Evolutionary conservation across 2,888 invertebrate species (phyloP), one percentile per base, ranked within the genome.

Genomic region (Epistrophe grossulariae): DNA sequence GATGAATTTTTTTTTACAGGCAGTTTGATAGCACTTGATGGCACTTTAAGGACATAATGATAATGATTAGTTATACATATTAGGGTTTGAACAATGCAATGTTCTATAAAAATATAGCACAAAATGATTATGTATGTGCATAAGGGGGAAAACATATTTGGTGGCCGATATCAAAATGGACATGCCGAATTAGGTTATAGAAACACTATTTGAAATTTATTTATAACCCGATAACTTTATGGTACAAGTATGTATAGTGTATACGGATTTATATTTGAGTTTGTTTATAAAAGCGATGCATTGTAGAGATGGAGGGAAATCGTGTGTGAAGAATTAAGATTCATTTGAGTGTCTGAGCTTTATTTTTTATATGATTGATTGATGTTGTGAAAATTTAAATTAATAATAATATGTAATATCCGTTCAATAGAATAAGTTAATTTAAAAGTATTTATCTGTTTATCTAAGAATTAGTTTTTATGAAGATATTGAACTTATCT

Each of bases 141-240:
- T 50, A 52, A 28, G 17, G 13, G 52, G 59, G 38, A 17, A 35
- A 60, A 38, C 59, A 60, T 60, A 60, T 60, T 60, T 19, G 38
- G 38, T 38, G 17, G 38, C 19, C 38, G 59, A 60, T 38, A 59
- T 35, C 13, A 19, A 38, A 38, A 60, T 17, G 35, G 38, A 60
- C 38, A 38, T 0, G 11, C 59, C 13, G 17, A 60, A 60, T 35
- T 60, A 38, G 59, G 59, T 60, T 38, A 60, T 38, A 38, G 59
- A 11, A 60, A 35, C 59, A 55, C 28, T 13, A 59, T 59, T 59
- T 59, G 19, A 60, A 60, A 38, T 60, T 38, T 59, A 17, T 59
- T 17, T 59, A 17, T 35, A 59, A 17, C 15, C 0, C 2, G 10
- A 24, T 24, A 24, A 24, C 13, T 24, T 9, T 4, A 28, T 0